These are phyloP conservation scores for Fragum sueziense DNA, from an alignment of 2,888 invertebrate genomes.

Conservation along the genomic window DNA sequence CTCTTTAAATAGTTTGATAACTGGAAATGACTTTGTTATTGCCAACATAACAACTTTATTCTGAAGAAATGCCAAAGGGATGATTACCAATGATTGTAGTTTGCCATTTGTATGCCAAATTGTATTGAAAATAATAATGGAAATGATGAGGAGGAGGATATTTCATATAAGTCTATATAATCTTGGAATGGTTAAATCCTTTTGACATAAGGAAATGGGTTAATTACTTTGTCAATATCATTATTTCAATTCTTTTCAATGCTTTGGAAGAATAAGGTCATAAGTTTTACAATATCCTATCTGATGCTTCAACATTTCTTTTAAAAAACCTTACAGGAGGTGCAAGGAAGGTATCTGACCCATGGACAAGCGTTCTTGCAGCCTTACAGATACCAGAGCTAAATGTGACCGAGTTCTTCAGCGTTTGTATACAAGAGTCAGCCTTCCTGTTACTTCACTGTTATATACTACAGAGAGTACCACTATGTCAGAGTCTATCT, in stretches of 20 bases:
- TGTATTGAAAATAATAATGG: too few species aligned
- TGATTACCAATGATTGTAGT: too few species aligned
- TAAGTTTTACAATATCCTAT: not conserved
- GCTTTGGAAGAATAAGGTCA: not conserved
- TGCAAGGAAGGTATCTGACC: slow-evolving; percentile 25
- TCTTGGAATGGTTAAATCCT: too few species aligned
- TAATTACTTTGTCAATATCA: too few species aligned
- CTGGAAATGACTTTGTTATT: too few species aligned
- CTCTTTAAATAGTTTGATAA: too few species aligned
- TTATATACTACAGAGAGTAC: slow-evolving; percentile 73
- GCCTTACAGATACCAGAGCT: slow-evolving; percentile 78
- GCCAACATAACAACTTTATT: too few species aligned
- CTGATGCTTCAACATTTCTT: not conserved
- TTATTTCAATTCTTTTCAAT: not conserved
- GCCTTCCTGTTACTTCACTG: slow-evolving; percentile 77
- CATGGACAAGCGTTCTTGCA: slow-evolving; percentile 76
- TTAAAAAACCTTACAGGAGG: slow-evolving; percentile 7
- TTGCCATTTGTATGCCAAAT: too few species aligned
- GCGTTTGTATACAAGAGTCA: slow-evolving; percentile 71
- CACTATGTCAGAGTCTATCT: slow-evolving; percentile 70
- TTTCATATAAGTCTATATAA: too few species aligned
- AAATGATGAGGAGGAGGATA: too few species aligned
- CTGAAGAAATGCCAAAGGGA: too few species aligned
- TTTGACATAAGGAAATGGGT: too few species aligned
- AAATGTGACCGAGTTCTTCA: slow-evolving; percentile 73